Evolutionary conservation across 2,797 vertebrate genomes (phyloP), one percentile per base, ranked within the genome.

Genomic region (Microctenopoma steveboyesi): DNA sequence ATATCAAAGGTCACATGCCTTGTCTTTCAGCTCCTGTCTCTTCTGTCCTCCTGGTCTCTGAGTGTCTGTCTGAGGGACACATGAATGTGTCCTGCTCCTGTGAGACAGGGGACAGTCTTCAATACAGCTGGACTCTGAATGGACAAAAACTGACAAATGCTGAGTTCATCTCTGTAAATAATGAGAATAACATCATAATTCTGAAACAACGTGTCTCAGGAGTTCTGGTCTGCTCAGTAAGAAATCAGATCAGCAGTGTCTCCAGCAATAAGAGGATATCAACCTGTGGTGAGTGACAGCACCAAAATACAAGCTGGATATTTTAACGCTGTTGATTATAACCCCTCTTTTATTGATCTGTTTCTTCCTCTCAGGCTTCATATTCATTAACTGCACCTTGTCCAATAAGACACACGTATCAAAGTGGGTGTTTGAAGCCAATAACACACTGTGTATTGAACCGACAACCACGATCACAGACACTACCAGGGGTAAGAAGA

Each of bases 101-200:
- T 69, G 0, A 58, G 0, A 67, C 35, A 72, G 89, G 86, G 39
- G 77, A 86, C 54, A 72, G 58, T 71, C 83, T n/a, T 71, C 63
- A 71, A 55, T 91, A 85, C 56, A 83, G 40, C 55, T 91, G 85
- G 91, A 75, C 78, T 65, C 81, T 92, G 52, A 12, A 83, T 54
- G 74, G 77, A 81, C 14, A 7, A 18, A 37, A 28, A 4, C 74
- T 91, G 79, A 82, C 18, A 40, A 71, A 83, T 10, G 2, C 51
- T 47, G 27, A 84, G 0, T 18, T n/a, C n/a, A n/a, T 73, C 27
- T 48, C 30, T 74, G 0, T 0, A 74, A 62, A 35, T 6, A 16
- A 9, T 9, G 0, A 64, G 16, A 28, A 61, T 18, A 69, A 0
- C 48, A 72, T 89, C 75, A 79, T 54, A 61, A 30, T 30, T 30